These are phyloP conservation scores for Cosmorhoe ocellata DNA, from an alignment of 2,888 invertebrate genomes.

Conservation along the genomic window DNA sequence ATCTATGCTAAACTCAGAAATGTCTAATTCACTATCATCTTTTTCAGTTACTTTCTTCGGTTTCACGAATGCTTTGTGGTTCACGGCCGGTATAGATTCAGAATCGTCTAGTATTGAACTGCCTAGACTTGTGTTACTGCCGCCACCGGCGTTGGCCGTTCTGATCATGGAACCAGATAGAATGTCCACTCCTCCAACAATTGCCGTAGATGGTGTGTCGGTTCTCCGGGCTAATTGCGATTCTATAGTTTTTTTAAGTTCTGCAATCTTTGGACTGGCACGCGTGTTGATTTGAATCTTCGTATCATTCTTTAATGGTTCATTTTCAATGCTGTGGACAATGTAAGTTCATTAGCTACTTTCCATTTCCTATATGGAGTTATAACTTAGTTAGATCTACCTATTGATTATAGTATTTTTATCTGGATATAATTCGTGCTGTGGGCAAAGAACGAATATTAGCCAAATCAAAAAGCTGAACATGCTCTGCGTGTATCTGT, in stretches of 20 bases:
- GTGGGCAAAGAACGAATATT: no score
- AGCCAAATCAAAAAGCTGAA: no score
- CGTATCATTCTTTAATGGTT: constrained; percentile 57
- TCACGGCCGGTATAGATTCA: constrained; percentile 49
- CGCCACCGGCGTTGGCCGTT: constrained; percentile 56
- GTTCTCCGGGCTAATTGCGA: constrained; percentile 74
- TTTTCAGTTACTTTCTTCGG: constrained; percentile 54
- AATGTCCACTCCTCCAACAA: constrained; percentile 66
- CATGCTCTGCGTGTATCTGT: no score
- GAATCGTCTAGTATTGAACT: constrained; percentile 75
- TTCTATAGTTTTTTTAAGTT: constrained; percentile 81
- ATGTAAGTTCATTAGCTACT: constrained; percentile 16
- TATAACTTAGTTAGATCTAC: no score
- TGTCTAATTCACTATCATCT: constrained; percentile 72
- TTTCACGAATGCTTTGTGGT: constrained; percentile 55
- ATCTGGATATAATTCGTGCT: no score
- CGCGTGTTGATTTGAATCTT: constrained; percentile 71
- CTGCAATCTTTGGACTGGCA: constrained; percentile 80
- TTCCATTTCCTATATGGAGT: no score
- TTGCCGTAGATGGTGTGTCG: constrained; percentile 54
- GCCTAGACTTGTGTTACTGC: constrained; percentile 75
- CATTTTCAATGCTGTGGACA: constrained; percentile 71
- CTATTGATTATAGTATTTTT: no score
- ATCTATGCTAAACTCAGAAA: constrained; percentile 71
- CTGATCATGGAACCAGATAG: constrained; percentile 50